Percentiles rank a stretch among this genome's conserved stretches.
These are phyloP conservation scores for Smutsia gigantea DNA, from an alignment of 2,797 vertebrate species.

Conservation along the genomic window DNA sequence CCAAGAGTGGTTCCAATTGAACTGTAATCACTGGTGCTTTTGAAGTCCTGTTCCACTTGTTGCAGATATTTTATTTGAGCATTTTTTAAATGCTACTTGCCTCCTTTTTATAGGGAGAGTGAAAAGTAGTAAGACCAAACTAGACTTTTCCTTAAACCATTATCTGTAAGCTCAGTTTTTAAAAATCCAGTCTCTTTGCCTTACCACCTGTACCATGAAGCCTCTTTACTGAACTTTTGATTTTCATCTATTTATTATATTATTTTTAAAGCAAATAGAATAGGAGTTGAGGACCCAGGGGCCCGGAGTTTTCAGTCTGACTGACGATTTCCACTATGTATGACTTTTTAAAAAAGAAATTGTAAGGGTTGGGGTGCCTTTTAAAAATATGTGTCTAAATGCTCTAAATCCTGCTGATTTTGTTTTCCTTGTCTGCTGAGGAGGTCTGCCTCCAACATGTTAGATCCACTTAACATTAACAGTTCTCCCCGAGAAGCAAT, in stretches of 20 bases:
- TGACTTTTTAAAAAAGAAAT: constrained; percentile 8
- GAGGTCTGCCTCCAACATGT: not conserved
- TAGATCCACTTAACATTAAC: not conserved
- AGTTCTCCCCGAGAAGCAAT: not conserved
- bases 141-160: not conserved
- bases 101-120: constrained; percentile 30
- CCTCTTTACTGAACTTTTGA: not conserved
- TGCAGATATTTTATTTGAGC: not conserved
- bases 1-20: not conserved
- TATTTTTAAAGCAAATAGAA: constrained; percentile 39
- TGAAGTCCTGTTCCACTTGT: not conserved
- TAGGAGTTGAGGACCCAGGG: constrained; percentile 7
- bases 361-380: not conserved
- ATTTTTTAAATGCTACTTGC: not conserved
- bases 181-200: constrained; percentile 2
- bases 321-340: not conserved
- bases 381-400: not conserved
- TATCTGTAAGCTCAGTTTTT: not conserved
- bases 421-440: not conserved
- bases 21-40: not conserved
- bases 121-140: not conserved
- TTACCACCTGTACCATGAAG: not conserved
- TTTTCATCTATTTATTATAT: not conserved
- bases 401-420: not conserved
- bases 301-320: not conserved